Conservation (phyloP, 2,888 invertebrate genomes). For the Gari tellinella region DNA sequence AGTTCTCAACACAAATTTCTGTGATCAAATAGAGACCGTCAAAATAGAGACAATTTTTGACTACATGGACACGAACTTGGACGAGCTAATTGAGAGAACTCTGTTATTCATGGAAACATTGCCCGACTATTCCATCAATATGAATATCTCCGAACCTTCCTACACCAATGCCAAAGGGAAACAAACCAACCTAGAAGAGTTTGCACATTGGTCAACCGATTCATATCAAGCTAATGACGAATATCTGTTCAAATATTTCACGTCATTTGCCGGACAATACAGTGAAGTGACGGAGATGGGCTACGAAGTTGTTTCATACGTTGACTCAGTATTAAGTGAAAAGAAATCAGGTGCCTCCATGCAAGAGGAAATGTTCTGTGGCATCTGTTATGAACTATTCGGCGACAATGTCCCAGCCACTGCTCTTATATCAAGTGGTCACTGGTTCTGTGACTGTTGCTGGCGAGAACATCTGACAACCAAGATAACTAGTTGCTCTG, state of each 20-base stretch:
- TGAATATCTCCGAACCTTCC: no score
- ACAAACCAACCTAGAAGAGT: constrained; percentile 17
- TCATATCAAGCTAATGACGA: constrained; percentile 30
- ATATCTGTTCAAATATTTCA: constrained; percentile 10
- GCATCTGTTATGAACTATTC: constrained; percentile 62
- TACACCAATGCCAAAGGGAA: neutral
- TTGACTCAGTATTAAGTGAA: constrained; percentile 10
- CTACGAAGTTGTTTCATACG: constrained; percentile 16
- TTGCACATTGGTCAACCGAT: constrained; percentile 25
- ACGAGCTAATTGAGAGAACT: constrained; percentile 55
- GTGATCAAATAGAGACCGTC: constrained; percentile 17
- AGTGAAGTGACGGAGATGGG: constrained; percentile 9
- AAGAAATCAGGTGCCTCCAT: constrained; percentile 30
- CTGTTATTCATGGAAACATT: constrained; percentile 61
- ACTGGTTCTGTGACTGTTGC: constrained; percentile 70
- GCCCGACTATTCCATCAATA: constrained; percentile 19
- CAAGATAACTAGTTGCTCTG: constrained; percentile 37
- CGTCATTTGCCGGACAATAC: neutral
- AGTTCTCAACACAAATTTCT: constrained; percentile 52
- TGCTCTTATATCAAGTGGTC: constrained; percentile 58
- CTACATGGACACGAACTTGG: constrained; percentile 55
- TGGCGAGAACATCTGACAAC: constrained; percentile 64
- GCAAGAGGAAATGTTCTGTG: constrained; percentile 47
- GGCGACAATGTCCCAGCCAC: constrained; percentile 34
- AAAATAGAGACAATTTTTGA: constrained; percentile 64